Conservation (phyloP, 2,888 invertebrate genomes). For the Cyclophora albipunctata region DNA sequence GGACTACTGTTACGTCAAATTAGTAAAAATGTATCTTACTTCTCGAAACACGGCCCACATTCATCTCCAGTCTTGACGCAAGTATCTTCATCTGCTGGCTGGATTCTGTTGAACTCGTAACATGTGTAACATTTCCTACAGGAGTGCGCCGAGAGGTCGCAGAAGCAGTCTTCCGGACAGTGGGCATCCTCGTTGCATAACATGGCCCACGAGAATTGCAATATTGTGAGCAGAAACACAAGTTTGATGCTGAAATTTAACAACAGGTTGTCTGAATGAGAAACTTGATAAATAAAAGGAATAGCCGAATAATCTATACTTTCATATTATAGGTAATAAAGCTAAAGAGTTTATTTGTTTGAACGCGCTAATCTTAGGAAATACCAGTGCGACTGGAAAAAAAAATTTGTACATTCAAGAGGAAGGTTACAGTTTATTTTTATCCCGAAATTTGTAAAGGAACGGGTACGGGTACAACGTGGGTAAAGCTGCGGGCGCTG, state of each 20-base stretch:
- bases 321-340: too few species aligned
- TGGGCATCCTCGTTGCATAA: background rate
- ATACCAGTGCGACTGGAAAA: too few species aligned
- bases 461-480: too few species aligned
- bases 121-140: background rate
- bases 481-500: too few species aligned
- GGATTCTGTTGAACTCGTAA: background rate
- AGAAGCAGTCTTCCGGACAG: background rate
- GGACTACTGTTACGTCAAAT: too few species aligned
- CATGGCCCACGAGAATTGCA: background rate
- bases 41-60: background rate
- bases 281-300: background rate
- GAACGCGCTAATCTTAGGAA: background rate
- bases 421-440: too few species aligned
- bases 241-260: background rate
- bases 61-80: background rate
- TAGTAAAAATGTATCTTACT: background rate
- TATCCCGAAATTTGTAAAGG: too few species aligned
- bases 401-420: too few species aligned
- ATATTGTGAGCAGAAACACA: background rate
- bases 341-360: too few species aligned
- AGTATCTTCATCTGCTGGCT: background rate
- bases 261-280: background rate
- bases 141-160: background rate
- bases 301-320: too few species aligned